Evolutionary conservation across 2,113 vertebrate genomes (phyloP), one percentile per base, ranked within the genome.

Genomic region (Pan paniscus): DNA sequence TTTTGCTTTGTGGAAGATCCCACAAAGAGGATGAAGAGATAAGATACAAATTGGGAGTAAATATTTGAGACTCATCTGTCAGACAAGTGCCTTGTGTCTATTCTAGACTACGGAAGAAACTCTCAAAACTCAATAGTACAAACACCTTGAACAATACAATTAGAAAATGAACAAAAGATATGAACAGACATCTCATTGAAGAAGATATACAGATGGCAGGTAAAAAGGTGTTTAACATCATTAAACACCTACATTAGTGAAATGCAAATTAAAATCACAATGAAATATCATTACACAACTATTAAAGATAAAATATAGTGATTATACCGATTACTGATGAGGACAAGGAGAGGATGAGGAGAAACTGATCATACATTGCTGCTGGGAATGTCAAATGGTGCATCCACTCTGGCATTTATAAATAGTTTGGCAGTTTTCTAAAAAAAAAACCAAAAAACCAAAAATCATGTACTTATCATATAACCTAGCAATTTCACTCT

Each of bases 331-430:
- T n/a, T 27, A 43, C 68, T 48, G 75, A 18, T 0, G 2, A 61
- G 22, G 10, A 10, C 0, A 13, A 23, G 38, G 16, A 55, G 4
- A 43, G 20, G 20, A 14, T 3, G 27, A 38, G 32, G 8, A 55
- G 4, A 52, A n/a, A 18, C 30, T 13, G 1, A 55, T 0, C 9
- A 0, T 5, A 5, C 23, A 7, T 27, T 11, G 38, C 38, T 83
- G 18, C 3, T 40, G 18, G 50, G 27, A 43, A 16, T 43, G 16
- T 14, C n/a, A 52, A 52, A 2, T 73, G 35, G 27, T 8, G 5
- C 22, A 50, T 57, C 48, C 11, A 82, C 76, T 57, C 67, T 46
- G 68, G 48, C 23, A 68, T 32, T 78, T 30, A 48, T 46, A 48
- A 72, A 70, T 12, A 82, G 11, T 84, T 64, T 93, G 81, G 70